phyloP scores from a whole-genome alignment of 1,140 invertebrate genomes.

The Drosophila malerkotliana region DNA sequence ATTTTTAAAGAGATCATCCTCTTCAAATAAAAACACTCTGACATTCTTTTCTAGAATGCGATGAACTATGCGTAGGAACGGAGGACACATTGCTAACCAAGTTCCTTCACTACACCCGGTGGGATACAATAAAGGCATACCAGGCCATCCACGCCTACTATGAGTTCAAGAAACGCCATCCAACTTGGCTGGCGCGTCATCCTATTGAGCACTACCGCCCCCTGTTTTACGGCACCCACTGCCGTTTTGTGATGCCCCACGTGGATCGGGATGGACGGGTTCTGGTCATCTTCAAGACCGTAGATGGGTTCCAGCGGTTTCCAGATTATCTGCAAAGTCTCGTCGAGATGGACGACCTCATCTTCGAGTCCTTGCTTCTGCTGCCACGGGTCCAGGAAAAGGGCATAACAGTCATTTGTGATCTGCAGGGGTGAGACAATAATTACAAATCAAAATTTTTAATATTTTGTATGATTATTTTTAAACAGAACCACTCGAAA shows the following conservation, averaged over 20 bases:
- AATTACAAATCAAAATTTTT: neutral
- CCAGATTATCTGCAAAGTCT: conserved; percentile 73
- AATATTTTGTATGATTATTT: neutral
- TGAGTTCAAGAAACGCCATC: conserved; percentile 71
- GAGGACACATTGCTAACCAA: conserved; percentile 75
- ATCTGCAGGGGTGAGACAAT: conserved; percentile 62
- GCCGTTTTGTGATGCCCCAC: conserved; percentile 73
- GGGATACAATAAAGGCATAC: conserved; percentile 70
- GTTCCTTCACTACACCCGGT: conserved; percentile 63
- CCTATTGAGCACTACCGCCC: conserved; percentile 60
- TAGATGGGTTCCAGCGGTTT: conserved; percentile 71
- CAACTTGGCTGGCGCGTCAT: conserved; percentile 74
- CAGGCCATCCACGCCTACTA: conserved; percentile 73
- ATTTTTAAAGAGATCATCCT: neutral
- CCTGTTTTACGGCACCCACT: conserved; percentile 58
- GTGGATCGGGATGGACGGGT: conserved; percentile 71
- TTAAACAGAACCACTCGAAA: conserved; percentile 55
- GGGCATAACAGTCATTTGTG: conserved; percentile 78
- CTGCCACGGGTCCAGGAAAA: conserved; percentile 69
- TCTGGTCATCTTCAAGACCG: conserved; percentile 72
- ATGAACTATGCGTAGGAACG: conserved; percentile 61
- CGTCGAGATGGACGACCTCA: conserved; percentile 80
- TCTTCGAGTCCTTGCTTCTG: conserved; percentile 74
- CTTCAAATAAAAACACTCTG: neutral
- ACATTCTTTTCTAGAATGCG: conserved; percentile 38